A percentile compares a stretch with the other conserved stretches of the same genome.
Conservation (phyloP, 1,140 invertebrate species). For the Agrilus planipennis region DNA sequence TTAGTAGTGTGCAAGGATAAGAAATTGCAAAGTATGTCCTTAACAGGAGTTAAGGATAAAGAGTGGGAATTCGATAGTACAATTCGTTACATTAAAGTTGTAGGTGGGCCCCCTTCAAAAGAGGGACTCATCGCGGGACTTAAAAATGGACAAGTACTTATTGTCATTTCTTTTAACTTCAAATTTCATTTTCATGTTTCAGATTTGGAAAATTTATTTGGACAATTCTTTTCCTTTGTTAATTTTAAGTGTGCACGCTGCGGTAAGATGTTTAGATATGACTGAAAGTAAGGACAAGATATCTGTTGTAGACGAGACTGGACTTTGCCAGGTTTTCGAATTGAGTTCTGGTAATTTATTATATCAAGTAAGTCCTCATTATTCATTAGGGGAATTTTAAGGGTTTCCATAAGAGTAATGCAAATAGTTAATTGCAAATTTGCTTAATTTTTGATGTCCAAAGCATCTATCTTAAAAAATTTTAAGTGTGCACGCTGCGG, state of each 20-base stretch:
- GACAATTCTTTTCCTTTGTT: slow-evolving; percentile 82
- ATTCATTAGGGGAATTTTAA: too few species aligned
- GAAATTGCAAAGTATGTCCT: slow-evolving; percentile 70
- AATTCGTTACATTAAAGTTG: slow-evolving; percentile 83
- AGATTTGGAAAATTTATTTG: slow-evolving; percentile 78
- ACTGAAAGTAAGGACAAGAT: slow-evolving; percentile 67
- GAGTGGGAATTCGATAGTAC: slow-evolving; percentile 86
- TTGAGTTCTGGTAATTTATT: slow-evolving; percentile 56
- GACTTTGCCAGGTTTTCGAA: slow-evolving; percentile 73
- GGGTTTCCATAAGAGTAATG: too few species aligned
- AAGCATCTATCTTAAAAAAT: too few species aligned
- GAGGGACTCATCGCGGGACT: slow-evolving; percentile 85
- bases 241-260: slow-evolving; percentile 66
- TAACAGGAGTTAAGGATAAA: slow-evolving; percentile 66
- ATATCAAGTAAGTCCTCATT: slow-evolving; percentile 51
- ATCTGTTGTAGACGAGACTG: slow-evolving; percentile 88
- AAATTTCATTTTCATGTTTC: slow-evolving; percentile 10
- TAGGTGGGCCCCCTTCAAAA: slow-evolving; percentile 67
- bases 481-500: too few species aligned
- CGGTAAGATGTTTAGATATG: slow-evolving; percentile 80
- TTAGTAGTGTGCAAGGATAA: slow-evolving; percentile 79
- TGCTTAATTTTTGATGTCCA: too few species aligned
- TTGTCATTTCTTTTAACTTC: not conserved
- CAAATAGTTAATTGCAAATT: too few species aligned
- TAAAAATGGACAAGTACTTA: slow-evolving; percentile 71